Conservation (phyloP, 64 coral and sea anemone genomes). For the Montipora capricornis region DNA sequence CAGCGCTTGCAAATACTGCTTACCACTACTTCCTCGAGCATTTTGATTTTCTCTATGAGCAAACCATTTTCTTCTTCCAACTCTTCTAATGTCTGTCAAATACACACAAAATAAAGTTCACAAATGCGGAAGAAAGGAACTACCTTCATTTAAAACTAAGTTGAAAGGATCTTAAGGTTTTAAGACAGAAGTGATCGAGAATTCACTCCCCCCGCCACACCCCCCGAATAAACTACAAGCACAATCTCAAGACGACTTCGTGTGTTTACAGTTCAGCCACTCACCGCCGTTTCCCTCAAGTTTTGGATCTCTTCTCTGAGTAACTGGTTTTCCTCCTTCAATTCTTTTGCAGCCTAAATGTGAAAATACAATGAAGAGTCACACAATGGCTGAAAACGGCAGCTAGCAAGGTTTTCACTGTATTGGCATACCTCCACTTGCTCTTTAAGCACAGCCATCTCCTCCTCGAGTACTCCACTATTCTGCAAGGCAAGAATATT, state of each 20-base stretch:
- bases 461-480: background rate
- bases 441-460: background rate
- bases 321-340: constrained; percentile 1
- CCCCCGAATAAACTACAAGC: too few species aligned
- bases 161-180: too few species aligned
- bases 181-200: too few species aligned
- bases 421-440: background rate
- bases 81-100: background rate
- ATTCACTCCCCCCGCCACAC: too few species aligned
- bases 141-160: too few species aligned
- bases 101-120: background rate
- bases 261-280: background rate
- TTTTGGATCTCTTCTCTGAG: constrained; percentile 20
- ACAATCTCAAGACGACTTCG: background rate
- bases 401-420: background rate
- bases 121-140: too few species aligned
- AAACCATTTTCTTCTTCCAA: constrained; percentile 14
- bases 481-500: constrained; percentile 6
- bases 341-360: background rate
- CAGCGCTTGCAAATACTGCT: background rate
- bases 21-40: constrained; percentile 8
- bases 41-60: constrained; percentile 19
- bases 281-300: background rate
- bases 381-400: background rate
- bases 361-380: background rate